A percentile compares a stretch with the other conserved stretches of the same genome.
These are phyloP conservation scores for Nyctereutes procyonoides DNA, from an alignment of 2,113 vertebrate species.

Conservation along the genomic window DNA sequence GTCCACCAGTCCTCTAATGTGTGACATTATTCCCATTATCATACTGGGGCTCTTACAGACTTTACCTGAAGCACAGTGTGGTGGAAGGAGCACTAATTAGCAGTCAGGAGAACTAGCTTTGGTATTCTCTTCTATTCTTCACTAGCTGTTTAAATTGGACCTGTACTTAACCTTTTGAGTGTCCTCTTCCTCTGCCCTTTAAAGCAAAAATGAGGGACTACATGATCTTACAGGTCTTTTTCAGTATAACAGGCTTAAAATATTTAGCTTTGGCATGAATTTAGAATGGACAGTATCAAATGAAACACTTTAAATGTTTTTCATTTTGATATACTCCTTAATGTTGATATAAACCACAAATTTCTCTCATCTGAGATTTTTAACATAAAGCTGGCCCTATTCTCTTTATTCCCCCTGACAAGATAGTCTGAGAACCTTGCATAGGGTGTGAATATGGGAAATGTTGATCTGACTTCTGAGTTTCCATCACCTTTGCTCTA, in stretches of 20 bases:
- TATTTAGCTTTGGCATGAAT: not conserved
- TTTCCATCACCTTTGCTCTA: slow-evolving; percentile 43
- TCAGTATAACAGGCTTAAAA: not conserved
- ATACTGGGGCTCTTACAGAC: not conserved
- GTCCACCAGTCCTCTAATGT: not conserved
- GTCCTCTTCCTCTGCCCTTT: not conserved
- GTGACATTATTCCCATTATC: not conserved
- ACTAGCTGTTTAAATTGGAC: not conserved
- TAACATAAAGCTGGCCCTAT: not conserved
- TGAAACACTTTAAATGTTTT: not conserved
- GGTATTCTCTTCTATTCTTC: not conserved
- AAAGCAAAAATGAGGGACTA: not conserved
- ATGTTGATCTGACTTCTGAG: not conserved
- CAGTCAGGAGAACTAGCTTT: not conserved
- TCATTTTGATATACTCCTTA: not conserved
- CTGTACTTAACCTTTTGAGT: not conserved
- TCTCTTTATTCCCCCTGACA: not conserved
- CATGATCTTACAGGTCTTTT: not conserved
- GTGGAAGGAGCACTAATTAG: not conserved
- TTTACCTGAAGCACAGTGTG: not conserved
- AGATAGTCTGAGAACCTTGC: not conserved
- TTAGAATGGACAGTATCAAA: slow-evolving; percentile 7
- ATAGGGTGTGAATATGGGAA: not conserved
- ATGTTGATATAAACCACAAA: not conserved
- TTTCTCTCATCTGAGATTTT: slow-evolving; percentile 11